These are phyloP conservation scores for Cephus nigrinus DNA, from an alignment of 2,888 invertebrate genomes.

Conservation along the genomic window DNA sequence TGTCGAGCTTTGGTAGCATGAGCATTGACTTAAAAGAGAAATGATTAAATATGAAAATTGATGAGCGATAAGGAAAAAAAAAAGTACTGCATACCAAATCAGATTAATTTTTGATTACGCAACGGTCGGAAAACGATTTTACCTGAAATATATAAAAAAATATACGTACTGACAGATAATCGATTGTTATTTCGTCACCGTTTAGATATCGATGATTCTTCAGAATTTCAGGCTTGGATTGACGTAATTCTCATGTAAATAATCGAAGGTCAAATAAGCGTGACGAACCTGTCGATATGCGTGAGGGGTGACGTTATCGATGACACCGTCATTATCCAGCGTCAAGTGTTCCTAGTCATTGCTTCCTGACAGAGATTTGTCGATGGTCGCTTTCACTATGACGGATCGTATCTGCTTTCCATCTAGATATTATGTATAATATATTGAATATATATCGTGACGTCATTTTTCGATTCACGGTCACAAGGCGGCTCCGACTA, in stretches of 20 bases:
- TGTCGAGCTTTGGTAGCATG: constrained; percentile 28
- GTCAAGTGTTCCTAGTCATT: constrained; percentile 49
- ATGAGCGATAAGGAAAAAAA: background rate
- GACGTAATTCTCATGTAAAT: background rate
- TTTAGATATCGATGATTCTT: background rate
- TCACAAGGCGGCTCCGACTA: too few species aligned
- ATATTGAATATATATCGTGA: background rate
- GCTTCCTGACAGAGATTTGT: constrained; percentile 51
- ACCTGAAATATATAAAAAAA: background rate
- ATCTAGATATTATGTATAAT: background rate
- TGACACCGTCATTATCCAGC: constrained; percentile 43
- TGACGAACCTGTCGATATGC: background rate
- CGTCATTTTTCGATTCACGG: too few species aligned
- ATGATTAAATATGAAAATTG: background rate
- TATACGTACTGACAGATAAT: background rate
- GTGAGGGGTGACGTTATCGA: constrained; percentile 39
- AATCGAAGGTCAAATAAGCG: background rate
- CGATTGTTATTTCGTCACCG: background rate
- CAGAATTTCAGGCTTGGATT: background rate
- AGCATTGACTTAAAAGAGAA: background rate
- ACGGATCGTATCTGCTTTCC: constrained; percentile 42
- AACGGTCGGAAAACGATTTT: background rate
- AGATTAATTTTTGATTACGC: background rate
- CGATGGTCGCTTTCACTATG: constrained; percentile 47
- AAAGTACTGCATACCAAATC: background rate